A percentile compares a stretch with the other conserved stretches of the same genome.
Conservation (phyloP, 2,888 invertebrate species). For the Ecliptopera silaceata region DNA sequence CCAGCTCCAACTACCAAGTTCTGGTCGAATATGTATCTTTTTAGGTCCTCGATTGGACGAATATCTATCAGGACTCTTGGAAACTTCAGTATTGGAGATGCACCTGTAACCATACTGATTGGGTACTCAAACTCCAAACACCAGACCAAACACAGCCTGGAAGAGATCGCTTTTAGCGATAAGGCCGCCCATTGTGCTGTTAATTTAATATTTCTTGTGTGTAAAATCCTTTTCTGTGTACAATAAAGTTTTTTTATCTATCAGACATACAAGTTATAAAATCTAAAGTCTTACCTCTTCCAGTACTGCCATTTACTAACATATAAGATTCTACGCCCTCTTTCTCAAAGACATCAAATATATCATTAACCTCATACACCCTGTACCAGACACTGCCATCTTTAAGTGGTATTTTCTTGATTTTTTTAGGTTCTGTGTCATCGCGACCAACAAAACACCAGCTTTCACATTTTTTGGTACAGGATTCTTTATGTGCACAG, state of each 20-base stretch:
- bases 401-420: constrained; percentile 53
- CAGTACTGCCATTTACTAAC: constrained; percentile 88
- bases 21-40: constrained; percentile 60
- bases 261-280: neutral
- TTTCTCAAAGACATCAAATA: constrained; percentile 73
- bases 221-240: too few species aligned
- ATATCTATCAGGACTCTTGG: constrained; percentile 86
- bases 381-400: constrained; percentile 79
- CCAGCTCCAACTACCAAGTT: constrained; percentile 84
- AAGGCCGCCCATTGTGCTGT: too few species aligned
- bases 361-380: constrained; percentile 70
- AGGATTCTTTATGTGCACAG: constrained; percentile 51
- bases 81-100: constrained; percentile 63
- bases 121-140: neutral
- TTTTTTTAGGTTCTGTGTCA: constrained; percentile 39
- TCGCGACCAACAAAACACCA: constrained; percentile 58
- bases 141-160: too few species aligned
- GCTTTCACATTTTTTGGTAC: constrained; percentile 51
- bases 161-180: too few species aligned
- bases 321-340: constrained; percentile 75
- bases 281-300: constrained; percentile 76
- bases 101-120: constrained; percentile 57
- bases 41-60: constrained; percentile 82
- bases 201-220: too few species aligned
- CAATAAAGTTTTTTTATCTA: too few species aligned